A percentile compares a stretch with the other conserved stretches of the same genome.
These are phyloP conservation scores for Pelusios castaneus DNA, from an alignment of 2,113 vertebrate genomes.

Conservation along the genomic window DNA sequence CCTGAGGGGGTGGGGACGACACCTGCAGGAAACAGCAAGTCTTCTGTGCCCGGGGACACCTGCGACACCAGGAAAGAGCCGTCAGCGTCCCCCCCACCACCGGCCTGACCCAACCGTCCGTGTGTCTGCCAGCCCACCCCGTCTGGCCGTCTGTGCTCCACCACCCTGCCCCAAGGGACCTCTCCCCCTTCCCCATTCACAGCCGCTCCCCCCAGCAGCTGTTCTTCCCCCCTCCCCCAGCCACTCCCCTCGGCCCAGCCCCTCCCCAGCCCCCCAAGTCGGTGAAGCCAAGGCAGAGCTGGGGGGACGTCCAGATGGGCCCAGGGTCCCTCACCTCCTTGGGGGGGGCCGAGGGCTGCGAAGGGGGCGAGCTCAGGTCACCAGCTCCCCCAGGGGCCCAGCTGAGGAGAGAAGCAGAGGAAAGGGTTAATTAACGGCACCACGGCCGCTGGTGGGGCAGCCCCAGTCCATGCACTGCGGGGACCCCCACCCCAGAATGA, in stretches of 20 bases:
- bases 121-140: neutral
- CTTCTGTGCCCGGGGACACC: neutral
- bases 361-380: accelerated
- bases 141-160: accelerated
- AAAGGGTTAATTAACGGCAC: neutral
- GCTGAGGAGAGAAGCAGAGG: neutral
- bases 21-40: neutral
- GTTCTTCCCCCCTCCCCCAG: too few species aligned
- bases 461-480: neutral
- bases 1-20: neutral
- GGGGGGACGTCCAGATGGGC: too few species aligned
- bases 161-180: neutral
- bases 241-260: too few species aligned
- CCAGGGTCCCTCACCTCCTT: slow-evolving; percentile 2
- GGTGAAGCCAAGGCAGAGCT: too few species aligned
- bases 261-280: too few species aligned
- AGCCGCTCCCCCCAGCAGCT: too few species aligned
- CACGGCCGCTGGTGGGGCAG: neutral
- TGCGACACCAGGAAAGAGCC: too few species aligned
- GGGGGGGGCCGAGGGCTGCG: neutral
- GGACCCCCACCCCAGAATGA: neutral
- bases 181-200: too few species aligned
- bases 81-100: too few species aligned
- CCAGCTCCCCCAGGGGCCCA: neutral
- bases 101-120: too few species aligned